Conservation (phyloP, 2,888 invertebrate genomes). For the Dorcus hopei region DNA sequence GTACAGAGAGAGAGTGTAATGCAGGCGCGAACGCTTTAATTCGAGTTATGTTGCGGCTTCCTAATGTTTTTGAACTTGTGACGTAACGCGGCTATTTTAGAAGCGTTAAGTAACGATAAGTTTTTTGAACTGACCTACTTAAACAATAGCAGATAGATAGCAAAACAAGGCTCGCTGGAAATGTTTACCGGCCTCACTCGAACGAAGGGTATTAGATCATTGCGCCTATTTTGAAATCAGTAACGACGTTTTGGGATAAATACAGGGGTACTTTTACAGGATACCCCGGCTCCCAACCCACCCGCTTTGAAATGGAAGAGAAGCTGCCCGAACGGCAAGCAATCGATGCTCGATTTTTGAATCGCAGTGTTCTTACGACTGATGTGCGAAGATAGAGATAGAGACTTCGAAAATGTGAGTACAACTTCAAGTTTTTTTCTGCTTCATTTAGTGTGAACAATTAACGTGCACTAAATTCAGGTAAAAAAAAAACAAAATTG, state of each 20-base stretch:
- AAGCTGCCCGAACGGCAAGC: constrained; percentile 2
- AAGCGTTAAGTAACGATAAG: constrained; percentile 1
- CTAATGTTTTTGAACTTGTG: background rate
- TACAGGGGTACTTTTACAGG: background rate
- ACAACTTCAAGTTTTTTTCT: background rate
- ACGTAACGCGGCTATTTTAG: background rate
- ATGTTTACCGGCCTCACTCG: no score
- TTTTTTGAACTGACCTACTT: background rate
- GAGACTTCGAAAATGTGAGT: constrained; percentile 15
- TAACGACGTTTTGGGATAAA: no score
- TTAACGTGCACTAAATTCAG: no score
- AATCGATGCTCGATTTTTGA: constrained; percentile 8
- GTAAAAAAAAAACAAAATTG: no score
- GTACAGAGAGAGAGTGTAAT: no score
- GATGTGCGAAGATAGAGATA: constrained; percentile 11
- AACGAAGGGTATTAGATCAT: no score
- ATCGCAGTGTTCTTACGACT: constrained; percentile 7
- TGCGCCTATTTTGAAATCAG: no score
- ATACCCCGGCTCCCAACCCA: background rate
- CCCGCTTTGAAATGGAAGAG: constrained; percentile 15
- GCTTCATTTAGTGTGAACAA: background rate
- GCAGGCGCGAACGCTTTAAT: no score
- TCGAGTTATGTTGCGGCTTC: no score
- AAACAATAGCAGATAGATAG: background rate
- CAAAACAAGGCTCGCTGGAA: no score